Conservation (phyloP, 2,113 vertebrate genomes). For the Tylochromis polylepis region DNA sequence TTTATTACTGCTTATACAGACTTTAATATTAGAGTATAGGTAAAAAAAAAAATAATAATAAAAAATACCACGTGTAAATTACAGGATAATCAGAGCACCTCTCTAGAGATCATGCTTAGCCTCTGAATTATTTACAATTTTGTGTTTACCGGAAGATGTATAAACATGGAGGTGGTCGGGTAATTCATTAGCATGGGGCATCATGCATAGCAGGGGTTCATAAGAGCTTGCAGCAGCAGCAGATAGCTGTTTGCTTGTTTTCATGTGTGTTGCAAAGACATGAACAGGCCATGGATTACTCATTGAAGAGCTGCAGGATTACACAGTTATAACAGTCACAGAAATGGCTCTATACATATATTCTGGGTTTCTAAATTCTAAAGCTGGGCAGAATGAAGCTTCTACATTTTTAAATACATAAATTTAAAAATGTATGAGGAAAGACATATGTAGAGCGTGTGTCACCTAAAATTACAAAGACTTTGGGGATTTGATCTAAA, state of each 20-base stretch:
- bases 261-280: background rate
- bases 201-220: conserved; percentile 1
- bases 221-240: background rate
- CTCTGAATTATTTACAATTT: background rate
- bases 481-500: background rate
- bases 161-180: background rate
- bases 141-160: background rate
- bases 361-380: background rate
- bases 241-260: background rate
- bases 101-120: background rate
- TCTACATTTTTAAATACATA: background rate
- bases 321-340: background rate
- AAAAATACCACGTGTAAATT: background rate
- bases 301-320: conserved; percentile 37
- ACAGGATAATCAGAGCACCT: background rate
- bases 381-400: background rate
- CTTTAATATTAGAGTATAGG: background rate
- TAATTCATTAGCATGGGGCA: background rate
- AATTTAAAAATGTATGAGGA: background rate
- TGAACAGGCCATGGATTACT: conserved; percentile 34
- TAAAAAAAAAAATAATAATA: background rate
- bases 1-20: background rate
- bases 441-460: background rate
- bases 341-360: background rate
- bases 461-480: background rate